Evolutionary conservation across 2,888 invertebrate species (phyloP).

Genomic region (Latheticus oryzae): DNA sequence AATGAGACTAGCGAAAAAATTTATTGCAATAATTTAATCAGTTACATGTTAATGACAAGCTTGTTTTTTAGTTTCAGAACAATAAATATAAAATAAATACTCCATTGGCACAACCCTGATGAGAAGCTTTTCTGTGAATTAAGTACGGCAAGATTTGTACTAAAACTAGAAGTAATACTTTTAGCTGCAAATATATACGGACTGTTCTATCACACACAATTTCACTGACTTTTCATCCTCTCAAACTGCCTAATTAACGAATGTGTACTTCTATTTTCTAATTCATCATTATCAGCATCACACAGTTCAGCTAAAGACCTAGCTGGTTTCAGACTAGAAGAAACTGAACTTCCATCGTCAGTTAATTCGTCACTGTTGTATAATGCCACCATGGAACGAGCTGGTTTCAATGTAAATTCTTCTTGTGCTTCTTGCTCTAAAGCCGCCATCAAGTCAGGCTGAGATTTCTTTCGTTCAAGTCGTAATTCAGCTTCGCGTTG

Average conservation of each 20-base stretch:
- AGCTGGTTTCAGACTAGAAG: constrained; percentile 70
- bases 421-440: constrained; percentile 69
- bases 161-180: constrained; percentile 34
- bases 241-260: constrained; percentile 87
- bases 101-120: constrained; percentile 34
- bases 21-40: constrained; percentile 19
- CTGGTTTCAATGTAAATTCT: constrained; percentile 48
- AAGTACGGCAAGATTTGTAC: constrained; percentile 45
- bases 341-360: constrained; percentile 8
- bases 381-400: constrained; percentile 33
- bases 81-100: constrained; percentile 34
- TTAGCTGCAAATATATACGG: constrained; percentile 26
- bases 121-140: constrained; percentile 13
- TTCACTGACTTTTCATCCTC: constrained; percentile 73
- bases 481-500: constrained; percentile 69
- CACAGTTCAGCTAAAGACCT: constrained; percentile 77
- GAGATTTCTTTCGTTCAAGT: constrained; percentile 74
- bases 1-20: constrained; percentile 23
- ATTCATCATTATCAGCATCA: constrained; percentile 72
- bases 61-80: not conserved
- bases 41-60: constrained; percentile 11
- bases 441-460: constrained; percentile 72
- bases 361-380: constrained; percentile 37
- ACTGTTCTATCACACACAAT: constrained; percentile 39
- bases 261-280: constrained; percentile 72